These are phyloP conservation scores for Tenebrio molitor DNA, from an alignment of 1,140 invertebrate genomes.

Conservation along the genomic window DNA sequence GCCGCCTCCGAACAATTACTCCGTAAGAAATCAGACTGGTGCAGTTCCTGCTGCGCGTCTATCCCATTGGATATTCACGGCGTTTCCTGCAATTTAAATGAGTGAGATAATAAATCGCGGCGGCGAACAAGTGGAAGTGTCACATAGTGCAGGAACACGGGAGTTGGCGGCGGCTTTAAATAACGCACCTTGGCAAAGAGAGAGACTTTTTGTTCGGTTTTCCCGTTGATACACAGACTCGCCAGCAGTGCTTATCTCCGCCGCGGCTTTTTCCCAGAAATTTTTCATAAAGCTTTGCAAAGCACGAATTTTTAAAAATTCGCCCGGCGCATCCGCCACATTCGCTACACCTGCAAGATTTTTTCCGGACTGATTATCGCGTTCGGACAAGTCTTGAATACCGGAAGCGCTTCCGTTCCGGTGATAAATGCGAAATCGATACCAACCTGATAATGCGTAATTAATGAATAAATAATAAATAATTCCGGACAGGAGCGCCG, in stretches of 20 bases:
- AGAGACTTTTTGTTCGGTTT: no score
- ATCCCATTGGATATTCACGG: slow-evolving; percentile 17
- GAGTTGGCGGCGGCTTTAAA: no score
- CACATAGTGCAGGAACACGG: not conserved
- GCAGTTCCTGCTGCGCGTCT: not conserved
- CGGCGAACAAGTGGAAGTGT: slow-evolving; percentile 6
- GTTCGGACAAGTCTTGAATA: slow-evolving; percentile 2
- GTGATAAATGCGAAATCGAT: slow-evolving; percentile 11
- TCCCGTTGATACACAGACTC: no score
- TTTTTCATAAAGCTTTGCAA: no score
- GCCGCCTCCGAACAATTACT: slow-evolving; percentile 6
- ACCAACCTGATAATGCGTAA: slow-evolving; percentile 6
- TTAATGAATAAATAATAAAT: slow-evolving; percentile 12
- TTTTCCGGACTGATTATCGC: not conserved
- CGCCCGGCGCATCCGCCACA: no score
- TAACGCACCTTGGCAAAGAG: no score
- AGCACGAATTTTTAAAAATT: no score
- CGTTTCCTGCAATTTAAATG: slow-evolving; percentile 17
- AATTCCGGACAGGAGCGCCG: not conserved
- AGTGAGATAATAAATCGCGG: slow-evolving; percentile 16
- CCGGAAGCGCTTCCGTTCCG: not conserved
- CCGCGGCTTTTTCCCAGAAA: no score
- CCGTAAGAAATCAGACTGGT: slow-evolving; percentile 6
- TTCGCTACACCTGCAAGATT: no score
- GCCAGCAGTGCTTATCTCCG: no score